phyloP scores from a whole-genome alignment of 2,888 invertebrate species.

The Drosophila niveifrons region DNA sequence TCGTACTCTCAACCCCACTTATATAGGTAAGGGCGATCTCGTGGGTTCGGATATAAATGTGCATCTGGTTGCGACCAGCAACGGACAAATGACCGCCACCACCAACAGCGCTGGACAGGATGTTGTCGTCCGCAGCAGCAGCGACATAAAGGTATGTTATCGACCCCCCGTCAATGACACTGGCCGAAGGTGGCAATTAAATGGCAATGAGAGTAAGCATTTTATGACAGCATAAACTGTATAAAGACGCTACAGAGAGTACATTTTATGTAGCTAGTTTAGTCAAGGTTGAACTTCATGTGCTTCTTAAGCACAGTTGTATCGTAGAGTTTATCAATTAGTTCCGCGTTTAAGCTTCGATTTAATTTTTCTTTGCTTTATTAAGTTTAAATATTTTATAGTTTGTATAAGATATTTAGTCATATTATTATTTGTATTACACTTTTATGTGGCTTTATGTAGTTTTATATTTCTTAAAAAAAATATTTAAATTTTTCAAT shows the following conservation, averaged over 20 bases:
- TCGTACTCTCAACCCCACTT: not conserved
- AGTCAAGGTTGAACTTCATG: no score
- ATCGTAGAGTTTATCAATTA: not conserved
- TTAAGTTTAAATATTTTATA: no score
- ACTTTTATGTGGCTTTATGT: no score
- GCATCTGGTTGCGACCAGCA: slow-evolving; percentile 90
- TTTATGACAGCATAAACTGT: slow-evolving; percentile 1
- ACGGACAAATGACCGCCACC: slow-evolving; percentile 87
- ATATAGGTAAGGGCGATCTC: slow-evolving; percentile 95
- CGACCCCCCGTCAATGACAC: slow-evolving; percentile 30
- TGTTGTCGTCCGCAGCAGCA: slow-evolving; percentile 95
- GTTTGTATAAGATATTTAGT: no score
- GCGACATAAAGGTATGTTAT: slow-evolving; percentile 91
- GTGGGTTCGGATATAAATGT: slow-evolving; percentile 96
- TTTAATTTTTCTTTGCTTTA: no score
- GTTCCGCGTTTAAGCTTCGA: no score
- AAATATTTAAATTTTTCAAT: no score
- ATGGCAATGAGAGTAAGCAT: not conserved
- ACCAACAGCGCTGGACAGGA: slow-evolving; percentile 88
- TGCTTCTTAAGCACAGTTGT: not conserved
- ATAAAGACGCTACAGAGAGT: not conserved
- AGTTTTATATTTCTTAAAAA: no score
- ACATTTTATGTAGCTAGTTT: not conserved
- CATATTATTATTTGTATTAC: no score
- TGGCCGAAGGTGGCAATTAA: slow-evolving; percentile 4